These are phyloP conservation scores for Macroglossus sobrinus DNA, from an alignment of 2,113 vertebrate species.

Conservation along the genomic window DNA sequence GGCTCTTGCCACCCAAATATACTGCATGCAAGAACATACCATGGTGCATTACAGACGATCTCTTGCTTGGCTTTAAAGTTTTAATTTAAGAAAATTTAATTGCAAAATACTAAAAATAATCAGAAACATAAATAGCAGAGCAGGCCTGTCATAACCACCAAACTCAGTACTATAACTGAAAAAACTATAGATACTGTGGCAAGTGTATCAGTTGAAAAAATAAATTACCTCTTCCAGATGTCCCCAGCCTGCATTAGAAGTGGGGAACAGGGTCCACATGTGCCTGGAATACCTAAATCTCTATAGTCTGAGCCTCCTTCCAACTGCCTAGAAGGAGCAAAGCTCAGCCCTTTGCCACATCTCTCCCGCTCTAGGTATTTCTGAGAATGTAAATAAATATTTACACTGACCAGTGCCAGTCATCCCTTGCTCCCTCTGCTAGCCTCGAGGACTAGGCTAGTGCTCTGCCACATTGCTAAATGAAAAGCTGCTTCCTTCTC, in stretches of 20 bases:
- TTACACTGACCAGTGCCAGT: background rate
- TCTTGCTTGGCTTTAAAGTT: conserved; percentile 31
- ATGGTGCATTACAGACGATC: background rate
- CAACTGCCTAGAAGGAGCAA: background rate
- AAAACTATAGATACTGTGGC: background rate
- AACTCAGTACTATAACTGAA: background rate
- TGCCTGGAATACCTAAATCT: too few relatives aligned
- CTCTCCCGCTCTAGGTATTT: background rate
- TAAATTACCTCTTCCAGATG: background rate
- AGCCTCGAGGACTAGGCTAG: background rate
- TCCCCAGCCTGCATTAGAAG: background rate
- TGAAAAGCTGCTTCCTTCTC: background rate
- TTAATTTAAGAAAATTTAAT: conserved; percentile 65
- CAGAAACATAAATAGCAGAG: conserved; percentile 39
- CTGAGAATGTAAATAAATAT: background rate
- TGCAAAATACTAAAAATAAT: conserved; percentile 59
- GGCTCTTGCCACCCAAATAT: conserved; percentile 34
- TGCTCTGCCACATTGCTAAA: background rate
- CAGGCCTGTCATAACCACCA: background rate
- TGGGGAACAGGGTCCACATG: rapidly evolving
- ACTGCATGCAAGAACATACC: conserved; percentile 5
- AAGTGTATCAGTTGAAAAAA: background rate
- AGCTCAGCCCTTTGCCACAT: background rate
- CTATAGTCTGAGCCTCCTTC: background rate
- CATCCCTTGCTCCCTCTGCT: background rate